Conservation (phyloP, 2,888 invertebrate genomes). For the Dynastes hyllus region DNA sequence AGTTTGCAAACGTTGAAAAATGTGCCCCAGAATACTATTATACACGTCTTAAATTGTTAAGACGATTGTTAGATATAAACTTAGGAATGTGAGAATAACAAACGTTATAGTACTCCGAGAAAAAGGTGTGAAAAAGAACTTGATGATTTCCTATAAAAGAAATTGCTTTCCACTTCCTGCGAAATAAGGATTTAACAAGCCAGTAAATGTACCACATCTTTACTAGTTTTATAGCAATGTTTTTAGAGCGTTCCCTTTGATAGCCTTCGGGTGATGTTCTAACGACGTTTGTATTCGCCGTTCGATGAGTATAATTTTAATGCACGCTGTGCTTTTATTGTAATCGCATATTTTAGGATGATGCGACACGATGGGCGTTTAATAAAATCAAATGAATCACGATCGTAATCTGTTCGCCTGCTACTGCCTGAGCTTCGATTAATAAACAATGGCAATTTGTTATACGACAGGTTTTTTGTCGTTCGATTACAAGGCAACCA, state of each 20-base stretch:
- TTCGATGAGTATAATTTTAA: slow-evolving; percentile 2
- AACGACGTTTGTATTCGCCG: slow-evolving; percentile 37
- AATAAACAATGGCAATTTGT: slow-evolving; percentile 39
- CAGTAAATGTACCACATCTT: slow-evolving; percentile 2
- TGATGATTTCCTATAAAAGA: slow-evolving; percentile 31
- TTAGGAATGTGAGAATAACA: background rate
- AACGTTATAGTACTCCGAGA: slow-evolving; percentile 5
- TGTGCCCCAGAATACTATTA: too few species aligned
- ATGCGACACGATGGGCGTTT: slow-evolving; percentile 4
- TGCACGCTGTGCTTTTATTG: slow-evolving; percentile 14
- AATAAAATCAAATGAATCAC: slow-evolving; percentile 39
- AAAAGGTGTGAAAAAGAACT: slow-evolving; percentile 15
- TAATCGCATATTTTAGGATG: slow-evolving; percentile 14
- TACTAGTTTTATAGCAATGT: slow-evolving; percentile 15
- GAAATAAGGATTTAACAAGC: slow-evolving; percentile 40
- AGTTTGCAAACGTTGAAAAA: too few species aligned
- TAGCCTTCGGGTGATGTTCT: slow-evolving; percentile 30
- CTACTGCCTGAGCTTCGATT: slow-evolving; percentile 24
- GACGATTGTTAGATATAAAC: slow-evolving; percentile 9
- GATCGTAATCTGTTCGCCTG: background rate
- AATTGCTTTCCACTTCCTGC: slow-evolving; percentile 30
- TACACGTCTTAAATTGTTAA: background rate
- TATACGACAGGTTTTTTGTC: slow-evolving; percentile 1
- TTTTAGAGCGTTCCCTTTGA: slow-evolving; percentile 10
- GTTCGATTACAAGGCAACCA: slow-evolving; percentile 22